Conservation (phyloP, 2,113 vertebrate genomes). For the Scartelaos histophorus region DNA sequence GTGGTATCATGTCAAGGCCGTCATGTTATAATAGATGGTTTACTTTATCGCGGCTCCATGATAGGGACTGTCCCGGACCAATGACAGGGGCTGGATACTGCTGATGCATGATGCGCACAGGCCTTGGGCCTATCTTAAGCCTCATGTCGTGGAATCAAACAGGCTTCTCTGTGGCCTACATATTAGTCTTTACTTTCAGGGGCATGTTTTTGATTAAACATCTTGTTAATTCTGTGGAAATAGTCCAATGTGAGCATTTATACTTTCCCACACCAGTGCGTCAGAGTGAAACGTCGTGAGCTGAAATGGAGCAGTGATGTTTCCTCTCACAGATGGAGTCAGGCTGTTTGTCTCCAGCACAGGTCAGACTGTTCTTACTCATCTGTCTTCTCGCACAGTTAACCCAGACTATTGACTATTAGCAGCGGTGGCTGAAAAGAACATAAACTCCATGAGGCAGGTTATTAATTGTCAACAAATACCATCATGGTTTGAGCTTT, state of each 20-base stretch:
- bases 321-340: constrained; percentile 14
- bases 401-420: constrained; percentile 11
- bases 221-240: constrained; percentile 21
- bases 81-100: constrained; percentile 24
- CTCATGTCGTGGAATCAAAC: constrained; percentile 52
- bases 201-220: constrained; percentile 4
- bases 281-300: background rate
- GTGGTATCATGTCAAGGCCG: background rate
- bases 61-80: constrained; percentile 1
- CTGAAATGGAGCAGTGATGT: background rate
- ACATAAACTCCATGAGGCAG: background rate
- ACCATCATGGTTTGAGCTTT: constrained; percentile 6
- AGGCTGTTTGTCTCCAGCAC: constrained; percentile 30
- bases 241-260: background rate
- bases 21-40: constrained; percentile 8
- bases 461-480: constrained; percentile 1
- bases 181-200: constrained; percentile 26
- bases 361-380: constrained; percentile 55
- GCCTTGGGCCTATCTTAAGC: constrained; percentile 63
- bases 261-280: background rate
- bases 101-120: constrained; percentile 51
- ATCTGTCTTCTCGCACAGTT: constrained; percentile 10
- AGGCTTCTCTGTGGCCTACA: constrained; percentile 38
- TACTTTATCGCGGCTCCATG: constrained; percentile 27
- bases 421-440: constrained; percentile 18